Evolutionary conservation across 2,888 invertebrate species (phyloP).

Genomic region (Leistus spinibarbis): DNA sequence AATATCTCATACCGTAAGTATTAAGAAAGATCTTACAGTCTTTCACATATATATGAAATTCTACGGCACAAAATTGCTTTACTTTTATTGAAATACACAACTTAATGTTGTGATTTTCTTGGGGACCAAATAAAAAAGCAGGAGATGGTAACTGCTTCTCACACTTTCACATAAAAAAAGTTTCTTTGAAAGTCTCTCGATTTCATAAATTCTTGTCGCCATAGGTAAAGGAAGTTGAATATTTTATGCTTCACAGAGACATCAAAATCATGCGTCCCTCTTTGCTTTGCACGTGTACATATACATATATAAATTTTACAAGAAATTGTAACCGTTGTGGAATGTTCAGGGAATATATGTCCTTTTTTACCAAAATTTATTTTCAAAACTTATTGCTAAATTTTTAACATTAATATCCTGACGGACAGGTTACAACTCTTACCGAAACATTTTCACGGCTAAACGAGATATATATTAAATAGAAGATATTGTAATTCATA

Average conservation of each 20-base stretch:
- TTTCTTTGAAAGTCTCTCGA: slow-evolving; percentile 29
- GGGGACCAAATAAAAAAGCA: background rate
- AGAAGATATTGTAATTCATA: background rate
- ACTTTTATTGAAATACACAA: too few species aligned
- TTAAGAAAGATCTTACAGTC: too few species aligned
- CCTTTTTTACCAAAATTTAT: slow-evolving; percentile 22
- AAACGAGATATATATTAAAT: background rate
- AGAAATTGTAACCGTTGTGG: slow-evolving; percentile 30
- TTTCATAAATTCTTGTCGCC: slow-evolving; percentile 29
- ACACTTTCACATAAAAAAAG: background rate
- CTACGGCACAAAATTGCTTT: too few species aligned
- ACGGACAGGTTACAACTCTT: slow-evolving; percentile 5
- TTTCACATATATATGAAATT: too few species aligned
- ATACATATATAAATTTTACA: slow-evolving; percentile 22
- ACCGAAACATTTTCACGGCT: slow-evolving; percentile 8
- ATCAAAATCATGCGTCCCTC: slow-evolving; percentile 22
- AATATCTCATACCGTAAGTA: too few species aligned
- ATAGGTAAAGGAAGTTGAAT: slow-evolving; percentile 21
- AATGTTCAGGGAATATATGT: slow-evolving; percentile 26
- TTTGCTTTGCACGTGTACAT: background rate
- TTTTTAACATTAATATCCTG: slow-evolving; percentile 17
- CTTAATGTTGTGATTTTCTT: background rate
- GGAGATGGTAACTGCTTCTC: slow-evolving; percentile 15
- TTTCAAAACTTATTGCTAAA: slow-evolving; percentile 19
- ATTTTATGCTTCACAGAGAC: slow-evolving; percentile 28